Evolutionary conservation across 92 coral and sea anemone species (phyloP).

Genomic region (Umimayanthus kanabou): DNA sequence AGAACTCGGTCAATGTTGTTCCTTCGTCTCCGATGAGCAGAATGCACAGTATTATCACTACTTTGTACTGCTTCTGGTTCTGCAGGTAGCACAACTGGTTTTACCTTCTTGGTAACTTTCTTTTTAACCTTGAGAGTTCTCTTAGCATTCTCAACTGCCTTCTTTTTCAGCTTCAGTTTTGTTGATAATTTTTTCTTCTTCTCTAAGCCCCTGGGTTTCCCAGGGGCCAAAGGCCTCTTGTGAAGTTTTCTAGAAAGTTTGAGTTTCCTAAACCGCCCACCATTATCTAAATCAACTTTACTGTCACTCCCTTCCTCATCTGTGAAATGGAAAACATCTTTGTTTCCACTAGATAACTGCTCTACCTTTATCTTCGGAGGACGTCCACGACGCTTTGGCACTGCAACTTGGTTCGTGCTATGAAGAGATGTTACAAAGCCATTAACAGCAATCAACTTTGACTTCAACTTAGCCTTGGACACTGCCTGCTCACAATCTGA

Average conservation of each 20-base stretch:
- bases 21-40: slow-evolving; percentile 66
- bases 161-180: slow-evolving; percentile 67
- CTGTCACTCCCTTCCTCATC: slow-evolving; percentile 66
- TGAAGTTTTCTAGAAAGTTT: slow-evolving; percentile 55
- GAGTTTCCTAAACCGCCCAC: slow-evolving; percentile 39
- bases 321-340: slow-evolving; percentile 72
- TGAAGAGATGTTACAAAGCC: slow-evolving; percentile 62
- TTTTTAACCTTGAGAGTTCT: slow-evolving; percentile 53
- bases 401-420: slow-evolving; percentile 48
- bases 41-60: slow-evolving; percentile 32
- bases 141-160: slow-evolving; percentile 74
- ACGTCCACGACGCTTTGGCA: slow-evolving; percentile 79
- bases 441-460: slow-evolving; percentile 69
- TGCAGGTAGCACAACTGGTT: slow-evolving; percentile 6
- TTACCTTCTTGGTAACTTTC: slow-evolving; percentile 35
- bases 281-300: slow-evolving; percentile 68
- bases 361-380: slow-evolving; percentile 67
- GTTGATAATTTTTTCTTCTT: slow-evolving; percentile 63
- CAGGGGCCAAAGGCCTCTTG: slow-evolving; percentile 75
- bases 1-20: slow-evolving; percentile 86
- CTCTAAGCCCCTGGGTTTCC: slow-evolving; percentile 57
- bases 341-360: slow-evolving; percentile 40
- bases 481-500: slow-evolving; percentile 39
- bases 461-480: slow-evolving; percentile 54
- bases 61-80: slow-evolving; percentile 46